Evolutionary conservation across 2,888 invertebrate genomes (phyloP).

Genomic region (Drosophila kanekoi): DNA sequence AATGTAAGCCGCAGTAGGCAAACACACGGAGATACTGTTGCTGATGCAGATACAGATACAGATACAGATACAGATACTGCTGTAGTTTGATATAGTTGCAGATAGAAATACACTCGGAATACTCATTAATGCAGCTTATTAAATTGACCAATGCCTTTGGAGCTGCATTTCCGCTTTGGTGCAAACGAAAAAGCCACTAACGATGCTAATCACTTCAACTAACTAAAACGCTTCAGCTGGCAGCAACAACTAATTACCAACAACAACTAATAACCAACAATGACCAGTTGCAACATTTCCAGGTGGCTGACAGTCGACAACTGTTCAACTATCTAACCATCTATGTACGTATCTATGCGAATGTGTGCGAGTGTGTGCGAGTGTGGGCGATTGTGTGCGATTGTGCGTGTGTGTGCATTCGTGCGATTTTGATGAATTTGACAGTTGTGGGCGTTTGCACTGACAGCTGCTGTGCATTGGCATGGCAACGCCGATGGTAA

Average conservation of each 20-base stretch:
- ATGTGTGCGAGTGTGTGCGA: slow-evolving; percentile 7
- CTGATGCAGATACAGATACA: neutral
- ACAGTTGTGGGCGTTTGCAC: slow-evolving; percentile 84
- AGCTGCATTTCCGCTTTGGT: slow-evolving; percentile 71
- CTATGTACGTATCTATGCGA: slow-evolving; percentile 18
- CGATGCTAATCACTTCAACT: slow-evolving; percentile 79
- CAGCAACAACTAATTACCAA: slow-evolving; percentile 38
- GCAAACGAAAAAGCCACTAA: slow-evolving; percentile 78
- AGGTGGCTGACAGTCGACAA: slow-evolving; percentile 72
- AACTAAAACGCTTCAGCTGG: slow-evolving; percentile 74
- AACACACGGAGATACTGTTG: slow-evolving; percentile 2
- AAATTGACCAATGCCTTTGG: slow-evolving; percentile 61
- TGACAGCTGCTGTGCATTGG: slow-evolving; percentile 73
- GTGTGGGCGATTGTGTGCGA: slow-evolving; percentile 11
- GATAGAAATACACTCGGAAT: slow-evolving; percentile 7
- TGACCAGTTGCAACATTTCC: slow-evolving; percentile 62
- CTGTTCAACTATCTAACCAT: slow-evolving; percentile 51
- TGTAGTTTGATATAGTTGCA: neutral
- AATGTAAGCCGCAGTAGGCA: slow-evolving; percentile 21
- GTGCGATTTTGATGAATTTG: slow-evolving; percentile 84
- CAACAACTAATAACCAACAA: slow-evolving; percentile 34
- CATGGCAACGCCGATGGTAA: slow-evolving; percentile 47
- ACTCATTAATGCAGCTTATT: slow-evolving; percentile 50
- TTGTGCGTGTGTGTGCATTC: slow-evolving; percentile 52
- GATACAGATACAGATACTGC: neutral